Conservation (phyloP, 2,888 invertebrate genomes). For the Eupelmus urozonus region DNA sequence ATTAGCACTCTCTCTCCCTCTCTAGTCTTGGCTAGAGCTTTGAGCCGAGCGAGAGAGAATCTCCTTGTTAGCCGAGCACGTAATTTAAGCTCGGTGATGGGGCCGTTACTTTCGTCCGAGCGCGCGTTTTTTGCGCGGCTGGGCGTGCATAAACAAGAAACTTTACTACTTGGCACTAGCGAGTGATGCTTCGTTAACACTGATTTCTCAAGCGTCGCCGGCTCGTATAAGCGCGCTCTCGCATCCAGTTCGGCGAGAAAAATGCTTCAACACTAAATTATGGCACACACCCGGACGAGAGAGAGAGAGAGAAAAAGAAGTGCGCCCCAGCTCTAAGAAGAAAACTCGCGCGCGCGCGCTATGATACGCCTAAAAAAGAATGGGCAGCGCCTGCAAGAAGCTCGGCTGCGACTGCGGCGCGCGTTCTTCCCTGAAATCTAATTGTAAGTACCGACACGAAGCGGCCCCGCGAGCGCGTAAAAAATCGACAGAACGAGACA, state of each 20-base stretch:
- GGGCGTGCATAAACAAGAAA: conserved; percentile 51
- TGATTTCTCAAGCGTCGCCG: conserved; percentile 3
- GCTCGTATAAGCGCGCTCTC: not conserved
- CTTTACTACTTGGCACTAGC: conserved; percentile 50
- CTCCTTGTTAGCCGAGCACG: conserved; percentile 31
- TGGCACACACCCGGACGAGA: conserved; percentile 23
- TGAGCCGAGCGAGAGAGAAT: too few relatives aligned
- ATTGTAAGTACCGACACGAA: conserved; percentile 27
- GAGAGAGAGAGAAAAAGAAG: too few relatives aligned
- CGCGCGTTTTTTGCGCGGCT: conserved; percentile 11
- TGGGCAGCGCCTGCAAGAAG: too few relatives aligned
- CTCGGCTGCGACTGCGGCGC: not conserved
- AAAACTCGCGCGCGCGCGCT: not conserved
- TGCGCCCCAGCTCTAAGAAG: not conserved
- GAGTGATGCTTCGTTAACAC: conserved; percentile 49
- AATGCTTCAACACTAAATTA: conserved; percentile 2
- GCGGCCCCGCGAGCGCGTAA: conserved; percentile 6
- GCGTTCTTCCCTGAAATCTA: conserved; percentile 37
- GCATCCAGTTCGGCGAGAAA: not conserved
- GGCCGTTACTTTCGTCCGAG: conserved; percentile 42
- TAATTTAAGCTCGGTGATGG: conserved; percentile 38
- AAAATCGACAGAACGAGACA: conserved; percentile 27
- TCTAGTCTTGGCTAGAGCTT: too few relatives aligned
- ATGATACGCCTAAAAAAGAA: not conserved
- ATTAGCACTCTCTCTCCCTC: conserved; percentile 31